phyloP scores from a whole-genome alignment of 2,797 vertebrate genomes.

The Hipposideros larvatus region DNA sequence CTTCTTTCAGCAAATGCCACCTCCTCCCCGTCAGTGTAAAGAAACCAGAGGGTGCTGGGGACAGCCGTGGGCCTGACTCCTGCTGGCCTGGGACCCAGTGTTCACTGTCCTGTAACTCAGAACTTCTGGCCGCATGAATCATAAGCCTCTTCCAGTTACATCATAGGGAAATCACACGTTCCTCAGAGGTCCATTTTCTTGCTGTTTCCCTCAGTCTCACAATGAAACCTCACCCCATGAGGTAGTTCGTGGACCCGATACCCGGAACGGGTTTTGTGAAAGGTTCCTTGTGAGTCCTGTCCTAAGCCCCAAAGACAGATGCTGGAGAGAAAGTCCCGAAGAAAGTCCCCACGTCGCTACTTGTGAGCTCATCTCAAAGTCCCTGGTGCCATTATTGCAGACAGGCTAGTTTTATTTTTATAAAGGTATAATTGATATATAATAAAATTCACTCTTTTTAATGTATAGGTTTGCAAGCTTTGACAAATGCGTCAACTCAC shows the following conservation, averaged over 20 bases:
- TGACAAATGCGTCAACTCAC: neutral
- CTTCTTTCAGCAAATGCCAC: neutral
- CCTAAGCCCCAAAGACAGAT: neutral
- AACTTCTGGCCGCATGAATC: neutral
- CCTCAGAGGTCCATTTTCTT: neutral
- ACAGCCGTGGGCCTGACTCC: too few relatives aligned
- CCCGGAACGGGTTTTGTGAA: neutral
- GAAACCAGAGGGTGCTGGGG: neutral
- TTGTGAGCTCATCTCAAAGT: neutral
- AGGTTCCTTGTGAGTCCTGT: neutral
- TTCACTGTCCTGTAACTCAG: accelerated
- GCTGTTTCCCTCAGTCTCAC: neutral
- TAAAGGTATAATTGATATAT: neutral
- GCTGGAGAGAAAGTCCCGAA: neutral
- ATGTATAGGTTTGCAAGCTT: neutral
- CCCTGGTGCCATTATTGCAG: accelerated
- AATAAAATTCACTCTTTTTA: neutral
- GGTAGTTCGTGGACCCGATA: accelerated
- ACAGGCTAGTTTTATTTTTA: neutral
- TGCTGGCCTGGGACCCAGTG: neutral
- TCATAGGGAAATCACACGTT: neutral
- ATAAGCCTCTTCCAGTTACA: neutral
- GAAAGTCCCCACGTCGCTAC: neutral
- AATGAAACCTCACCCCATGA: neutral
- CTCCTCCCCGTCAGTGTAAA: neutral